Evolutionary conservation across 2,797 vertebrate genomes (phyloP), one percentile per base, ranked within the genome.

Genomic region (Geotria australis): DNA sequence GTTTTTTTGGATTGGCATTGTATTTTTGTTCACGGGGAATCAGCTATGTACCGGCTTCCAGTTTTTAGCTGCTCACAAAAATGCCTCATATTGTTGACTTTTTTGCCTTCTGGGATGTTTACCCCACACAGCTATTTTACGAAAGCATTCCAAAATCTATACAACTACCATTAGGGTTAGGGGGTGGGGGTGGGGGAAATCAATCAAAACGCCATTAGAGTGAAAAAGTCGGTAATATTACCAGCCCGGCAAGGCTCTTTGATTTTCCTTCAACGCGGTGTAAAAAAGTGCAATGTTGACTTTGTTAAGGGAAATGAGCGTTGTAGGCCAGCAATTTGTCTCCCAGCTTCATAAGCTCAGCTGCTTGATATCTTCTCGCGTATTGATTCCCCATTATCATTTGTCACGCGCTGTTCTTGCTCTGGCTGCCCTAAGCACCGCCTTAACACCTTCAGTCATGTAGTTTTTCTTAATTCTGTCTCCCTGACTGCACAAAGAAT

Each of bases 311-410:
- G 83, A 93, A 88, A 83, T 84, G 76, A 80, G 81, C 86, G 85
- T 86, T 91, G 84, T 89, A 88, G 79, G 80, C 78, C 83, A 86
- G 84, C 91, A 86, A 94, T 98, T 86, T 77, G 85, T 94, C 85
- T 98, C 80, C 78, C 76, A 78, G 85, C 85, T 98, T 95, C 89
- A 98, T 98, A 95, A 98, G 95, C 88, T 98, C 95, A 94, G 85
- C 85, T 78, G 86, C 85, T 86, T 95, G 85, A 93, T 95, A 95
- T 95, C 94, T 91, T 83, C 83, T 77, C 75, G 81, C 85, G 82
- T 96, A 96, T 95, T 85, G 89, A 96, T 96, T 96, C 89, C 81
- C 88, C 88, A 96, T 96, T 95, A 96, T 95, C 89, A 93, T 96
- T 96, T 94, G 88, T 96, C 89, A 95, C 73, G 83, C 91, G 83